These are phyloP conservation scores for Entomobrya proxima DNA, from an alignment of 2,888 invertebrate species.

Conservation along the genomic window DNA sequence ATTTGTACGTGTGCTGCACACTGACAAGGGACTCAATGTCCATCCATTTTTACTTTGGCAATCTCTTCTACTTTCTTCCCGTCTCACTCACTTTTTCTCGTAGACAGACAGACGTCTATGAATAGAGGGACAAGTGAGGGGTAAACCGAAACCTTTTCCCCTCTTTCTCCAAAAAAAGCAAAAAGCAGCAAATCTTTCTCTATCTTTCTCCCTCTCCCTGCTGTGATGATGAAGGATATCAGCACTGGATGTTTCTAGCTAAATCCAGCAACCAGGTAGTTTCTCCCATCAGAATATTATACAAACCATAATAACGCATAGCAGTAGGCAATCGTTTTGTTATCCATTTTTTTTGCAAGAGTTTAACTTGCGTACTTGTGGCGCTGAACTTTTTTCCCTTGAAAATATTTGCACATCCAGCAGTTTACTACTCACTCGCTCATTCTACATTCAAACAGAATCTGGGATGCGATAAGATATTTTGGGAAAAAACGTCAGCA, in stretches of 20 bases:
- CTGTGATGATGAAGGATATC: not conserved
- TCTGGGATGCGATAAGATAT: too few relatives aligned
- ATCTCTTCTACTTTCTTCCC: not conserved
- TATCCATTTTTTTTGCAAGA: too few relatives aligned
- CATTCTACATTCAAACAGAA: too few relatives aligned
- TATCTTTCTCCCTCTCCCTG: not conserved
- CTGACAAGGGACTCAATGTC: conserved; percentile 51
- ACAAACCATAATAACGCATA: too few relatives aligned
- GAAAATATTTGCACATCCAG: too few relatives aligned
- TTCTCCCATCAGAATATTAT: too few relatives aligned
- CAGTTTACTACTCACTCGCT: too few relatives aligned
- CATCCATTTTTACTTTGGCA: not conserved
- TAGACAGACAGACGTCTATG: not conserved
- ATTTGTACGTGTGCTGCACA: conserved; percentile 62
- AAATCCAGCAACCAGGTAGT: not conserved
- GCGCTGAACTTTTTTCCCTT: too few relatives aligned
- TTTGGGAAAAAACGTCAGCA: too few relatives aligned
- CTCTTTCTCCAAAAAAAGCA: too few relatives aligned
- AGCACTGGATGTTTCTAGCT: not conserved
- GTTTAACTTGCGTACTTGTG: too few relatives aligned
- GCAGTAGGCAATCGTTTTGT: too few relatives aligned
- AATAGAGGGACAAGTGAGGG: not conserved
- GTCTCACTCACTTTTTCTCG: not conserved
- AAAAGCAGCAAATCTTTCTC: not conserved
- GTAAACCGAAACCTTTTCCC: not conserved